A percentile compares a stretch with the other conserved stretches of the same genome.
Evolutionary conservation across 2,797 vertebrate species (phyloP).

Genomic region (Catharus ustulatus): DNA sequence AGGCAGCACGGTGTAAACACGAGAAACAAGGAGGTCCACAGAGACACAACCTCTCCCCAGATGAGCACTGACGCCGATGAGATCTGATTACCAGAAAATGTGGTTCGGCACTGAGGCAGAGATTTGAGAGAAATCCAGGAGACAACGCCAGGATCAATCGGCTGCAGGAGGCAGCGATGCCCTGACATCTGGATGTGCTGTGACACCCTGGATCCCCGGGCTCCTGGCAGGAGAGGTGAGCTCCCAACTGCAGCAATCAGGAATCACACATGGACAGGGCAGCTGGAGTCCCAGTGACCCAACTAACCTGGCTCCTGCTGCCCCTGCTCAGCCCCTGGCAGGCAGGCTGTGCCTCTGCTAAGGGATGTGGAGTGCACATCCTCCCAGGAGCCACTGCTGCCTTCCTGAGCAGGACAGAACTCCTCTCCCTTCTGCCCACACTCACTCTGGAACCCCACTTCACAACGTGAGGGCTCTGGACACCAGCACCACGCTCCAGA

Average conservation of each 20-base stretch:
- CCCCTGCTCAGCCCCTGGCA: background rate
- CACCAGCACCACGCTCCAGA: background rate
- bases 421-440: background rate
- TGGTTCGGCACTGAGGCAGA: background rate
- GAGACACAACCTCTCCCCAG: background rate
- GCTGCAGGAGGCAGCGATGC: background rate
- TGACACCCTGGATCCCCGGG: background rate
- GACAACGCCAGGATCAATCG: background rate
- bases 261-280: background rate
- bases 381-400: background rate
- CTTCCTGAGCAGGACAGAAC: too few species aligned
- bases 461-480: background rate
- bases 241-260: background rate
- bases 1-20: background rate
- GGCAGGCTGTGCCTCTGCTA: background rate
- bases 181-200: background rate
- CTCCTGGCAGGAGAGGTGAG: background rate
- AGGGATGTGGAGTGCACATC: fast-evolving
- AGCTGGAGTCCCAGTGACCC: background rate
- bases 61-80: background rate
- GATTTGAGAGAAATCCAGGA: conserved; percentile 4
- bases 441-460: background rate
- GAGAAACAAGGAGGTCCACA: background rate
- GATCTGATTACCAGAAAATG: background rate
- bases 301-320: background rate